Base-by-base conservation (phyloP, 2,113 vertebrate genomes). In the Chloropsis cyanopogon region DNA sequence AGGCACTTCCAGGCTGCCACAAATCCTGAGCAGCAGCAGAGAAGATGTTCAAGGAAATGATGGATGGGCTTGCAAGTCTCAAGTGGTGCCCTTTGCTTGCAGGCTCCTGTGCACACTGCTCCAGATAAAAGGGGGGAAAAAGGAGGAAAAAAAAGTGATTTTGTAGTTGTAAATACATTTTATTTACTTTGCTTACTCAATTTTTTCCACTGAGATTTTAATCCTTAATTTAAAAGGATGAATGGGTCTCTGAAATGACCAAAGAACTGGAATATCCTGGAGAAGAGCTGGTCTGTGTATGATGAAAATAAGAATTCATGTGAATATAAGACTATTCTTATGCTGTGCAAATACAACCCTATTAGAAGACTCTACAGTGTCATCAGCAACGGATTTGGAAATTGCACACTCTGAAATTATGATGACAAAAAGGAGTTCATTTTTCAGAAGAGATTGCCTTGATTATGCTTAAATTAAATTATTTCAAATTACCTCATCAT, bases 31-130 rank as follows among this genome's bases (percentile, higher is more conserved):
- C 2, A 76, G 49, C 42, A 87, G 28, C 60, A 54, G 28, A 76
- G 50, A n/a, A 49, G 47, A 11, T 42, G 46, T 35, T 73, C 56
- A 59, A 73, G 49, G 17, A n/a, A 28, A 12, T 31, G 28, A 77
- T 28, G 0, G 0, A 47, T 69, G 46, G 26, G 6, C 4, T 78
- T 73, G 25, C 28, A 65, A 73, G 11, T 49, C 25, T 69, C 14
- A 84, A 49, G 14, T n/a, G 10, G 18, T 2, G 1, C 26, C 26
- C 41, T 26, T 6, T 23, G 12, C 11, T 57, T 24, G 19, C 21
- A 92, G 47, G 4, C 20, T 66, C 39, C 20, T 46, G 12, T 41
- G n/a, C 6, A 9, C 54, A 20, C 3, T 73, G 26, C 9, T 59
- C 6, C 12, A 41, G 31, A 4, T 21, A n/a, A 68, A 71, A 75